These are phyloP conservation scores for Phataginus tetradactyla DNA, from an alignment of 2,797 vertebrate genomes.

Conservation along the genomic window DNA sequence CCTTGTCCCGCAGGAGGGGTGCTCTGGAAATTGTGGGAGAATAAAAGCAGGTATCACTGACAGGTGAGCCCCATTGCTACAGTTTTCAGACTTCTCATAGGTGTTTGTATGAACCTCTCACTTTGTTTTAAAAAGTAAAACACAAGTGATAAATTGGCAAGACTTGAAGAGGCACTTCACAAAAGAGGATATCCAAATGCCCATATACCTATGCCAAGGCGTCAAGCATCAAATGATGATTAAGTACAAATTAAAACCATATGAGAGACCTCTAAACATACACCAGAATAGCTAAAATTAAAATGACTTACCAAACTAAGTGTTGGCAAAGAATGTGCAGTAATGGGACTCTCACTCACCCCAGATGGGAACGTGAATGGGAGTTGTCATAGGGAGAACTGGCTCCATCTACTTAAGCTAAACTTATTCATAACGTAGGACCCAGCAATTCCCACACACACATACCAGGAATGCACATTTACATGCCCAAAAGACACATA, in stretches of 20 bases:
- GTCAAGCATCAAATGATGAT: not conserved
- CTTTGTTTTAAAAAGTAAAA: not conserved
- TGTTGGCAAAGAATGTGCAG: not conserved
- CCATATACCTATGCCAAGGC: not conserved
- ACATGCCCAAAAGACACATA: not conserved
- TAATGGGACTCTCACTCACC: not conserved
- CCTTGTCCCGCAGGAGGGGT: not conserved
- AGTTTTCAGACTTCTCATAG: not conserved
- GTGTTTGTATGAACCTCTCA: not conserved
- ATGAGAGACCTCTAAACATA: not conserved
- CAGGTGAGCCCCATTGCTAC: not conserved
- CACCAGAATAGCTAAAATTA: not conserved
- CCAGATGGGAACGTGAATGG: not conserved
- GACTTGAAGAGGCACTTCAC: not conserved
- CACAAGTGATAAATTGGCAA: conserved; percentile 1
- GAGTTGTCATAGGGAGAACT: not conserved
- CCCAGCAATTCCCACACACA: not conserved
- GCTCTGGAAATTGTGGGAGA: not conserved
- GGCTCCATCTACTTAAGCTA: not conserved
- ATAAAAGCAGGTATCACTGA: not conserved
- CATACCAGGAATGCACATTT: not conserved
- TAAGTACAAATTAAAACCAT: not conserved
- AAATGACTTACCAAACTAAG: conserved; percentile 9
- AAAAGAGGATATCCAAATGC: not conserved
- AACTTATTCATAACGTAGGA: not conserved